Evolutionary conservation across 2,113 vertebrate species (phyloP).

Genomic region (Myanophis thanlyinensis): DNA sequence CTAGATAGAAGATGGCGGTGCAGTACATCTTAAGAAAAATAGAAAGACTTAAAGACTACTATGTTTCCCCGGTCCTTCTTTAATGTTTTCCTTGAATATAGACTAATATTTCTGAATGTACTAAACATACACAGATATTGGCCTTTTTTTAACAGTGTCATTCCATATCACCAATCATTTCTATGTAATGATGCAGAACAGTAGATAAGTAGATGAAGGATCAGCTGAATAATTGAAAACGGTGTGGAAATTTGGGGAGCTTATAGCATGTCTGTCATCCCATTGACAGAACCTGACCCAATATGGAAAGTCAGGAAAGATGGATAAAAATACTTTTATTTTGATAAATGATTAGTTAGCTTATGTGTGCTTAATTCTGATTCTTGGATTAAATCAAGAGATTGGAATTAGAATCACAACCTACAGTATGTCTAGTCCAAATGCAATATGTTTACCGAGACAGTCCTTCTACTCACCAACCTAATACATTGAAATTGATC

Average conservation of each 20-base stretch:
- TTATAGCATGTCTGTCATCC: not conserved
- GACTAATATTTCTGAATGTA: not conserved
- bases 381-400: not conserved
- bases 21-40: not conserved
- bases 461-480: not conserved
- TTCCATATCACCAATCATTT: not conserved
- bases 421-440: not conserved
- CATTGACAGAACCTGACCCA: not conserved
- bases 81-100: not conserved
- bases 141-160: not conserved
- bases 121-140: not conserved
- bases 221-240: not conserved
- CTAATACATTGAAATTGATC: not conserved
- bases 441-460: not conserved
- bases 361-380: not conserved
- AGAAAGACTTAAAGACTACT: not conserved
- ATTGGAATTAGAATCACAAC: not conserved
- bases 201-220: not conserved
- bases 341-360: not conserved
- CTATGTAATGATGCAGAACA: not conserved
- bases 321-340: not conserved
- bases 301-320: not conserved
- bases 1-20: not conserved
- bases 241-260: not conserved
- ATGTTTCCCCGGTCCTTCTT: not conserved